phyloP scores from a whole-genome alignment of 2,113 vertebrate species.

The Oncorhynchus clarkii region DNA sequence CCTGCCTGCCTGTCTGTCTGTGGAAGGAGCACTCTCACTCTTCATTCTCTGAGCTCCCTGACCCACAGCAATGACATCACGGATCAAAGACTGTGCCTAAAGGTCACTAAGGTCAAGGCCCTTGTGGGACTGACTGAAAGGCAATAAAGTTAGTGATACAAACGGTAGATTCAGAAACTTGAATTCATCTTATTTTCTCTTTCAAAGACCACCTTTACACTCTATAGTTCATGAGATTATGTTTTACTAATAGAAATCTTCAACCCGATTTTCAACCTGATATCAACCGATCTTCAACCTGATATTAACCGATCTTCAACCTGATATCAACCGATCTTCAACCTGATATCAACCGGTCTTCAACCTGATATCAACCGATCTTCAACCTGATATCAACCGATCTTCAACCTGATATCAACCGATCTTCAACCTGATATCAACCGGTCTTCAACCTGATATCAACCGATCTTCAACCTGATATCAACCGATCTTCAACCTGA shows the following conservation, averaged over 20 bases:
- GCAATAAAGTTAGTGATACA: not conserved
- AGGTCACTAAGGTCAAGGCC: constrained; percentile 34
- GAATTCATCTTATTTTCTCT: not conserved
- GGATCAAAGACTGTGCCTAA: constrained; percentile 32
- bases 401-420: not conserved
- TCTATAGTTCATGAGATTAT: not conserved
- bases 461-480: too few species aligned
- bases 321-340: too few species aligned
- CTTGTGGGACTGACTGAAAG: not conserved
- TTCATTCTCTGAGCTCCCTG: constrained; percentile 32
- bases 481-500: too few species aligned
- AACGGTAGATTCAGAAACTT: not conserved
- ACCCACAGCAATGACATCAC: constrained; percentile 32
- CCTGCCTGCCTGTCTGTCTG: too few species aligned
- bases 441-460: too few species aligned
- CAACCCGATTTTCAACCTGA: not conserved
- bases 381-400: too few species aligned
- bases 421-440: not conserved
- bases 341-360: too few species aligned
- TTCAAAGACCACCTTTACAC: not conserved
- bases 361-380: too few species aligned
- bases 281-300: too few species aligned
- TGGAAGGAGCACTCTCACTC: constrained; percentile 1
- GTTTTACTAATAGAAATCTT: constrained; percentile 4
- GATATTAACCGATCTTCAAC: too few species aligned